Evolutionary conservation across 1,140 invertebrate species (phyloP).

Genomic region (Drosophila tani): DNA sequence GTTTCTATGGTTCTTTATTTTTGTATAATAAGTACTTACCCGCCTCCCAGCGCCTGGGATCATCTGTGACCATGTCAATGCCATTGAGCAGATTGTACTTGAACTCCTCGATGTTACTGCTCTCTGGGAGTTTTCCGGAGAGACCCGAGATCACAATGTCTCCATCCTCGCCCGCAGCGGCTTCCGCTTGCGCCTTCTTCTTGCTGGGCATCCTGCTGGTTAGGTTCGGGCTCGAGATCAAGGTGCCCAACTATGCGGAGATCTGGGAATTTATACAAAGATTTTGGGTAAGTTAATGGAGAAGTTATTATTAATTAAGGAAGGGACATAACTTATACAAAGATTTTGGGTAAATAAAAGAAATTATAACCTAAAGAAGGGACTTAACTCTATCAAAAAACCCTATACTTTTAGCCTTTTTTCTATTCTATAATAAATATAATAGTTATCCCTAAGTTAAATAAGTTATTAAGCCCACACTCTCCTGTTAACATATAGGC

Average conservation of each 20-base stretch:
- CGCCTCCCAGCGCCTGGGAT: conserved; percentile 92
- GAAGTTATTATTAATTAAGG: no score
- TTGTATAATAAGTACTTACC: conserved; percentile 69
- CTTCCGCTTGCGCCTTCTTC: conserved; percentile 40
- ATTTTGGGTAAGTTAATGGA: background rate
- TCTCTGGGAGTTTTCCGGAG: conserved; percentile 95
- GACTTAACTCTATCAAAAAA: no score
- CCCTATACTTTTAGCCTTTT: no score
- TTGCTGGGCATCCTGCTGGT: conserved; percentile 53
- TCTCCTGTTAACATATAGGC: background rate
- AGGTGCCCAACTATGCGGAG: conserved; percentile 4
- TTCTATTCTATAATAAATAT: no score
- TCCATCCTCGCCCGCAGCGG: conserved; percentile 22
- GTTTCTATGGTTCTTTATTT: background rate
- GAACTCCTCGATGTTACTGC: conserved; percentile 95
- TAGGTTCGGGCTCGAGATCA: conserved; percentile 30
- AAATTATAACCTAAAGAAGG: no score
- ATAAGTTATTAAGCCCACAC: background rate
- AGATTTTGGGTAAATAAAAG: no score
- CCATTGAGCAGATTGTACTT: conserved; percentile 93
- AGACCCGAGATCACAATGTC: conserved; percentile 96
- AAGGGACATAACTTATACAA: no score
- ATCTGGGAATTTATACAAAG: background rate
- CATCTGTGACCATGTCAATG: conserved; percentile 95
- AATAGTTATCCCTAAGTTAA: no score